phyloP scores from a whole-genome alignment of 2,888 invertebrate species.

The Papilio gigon region DNA sequence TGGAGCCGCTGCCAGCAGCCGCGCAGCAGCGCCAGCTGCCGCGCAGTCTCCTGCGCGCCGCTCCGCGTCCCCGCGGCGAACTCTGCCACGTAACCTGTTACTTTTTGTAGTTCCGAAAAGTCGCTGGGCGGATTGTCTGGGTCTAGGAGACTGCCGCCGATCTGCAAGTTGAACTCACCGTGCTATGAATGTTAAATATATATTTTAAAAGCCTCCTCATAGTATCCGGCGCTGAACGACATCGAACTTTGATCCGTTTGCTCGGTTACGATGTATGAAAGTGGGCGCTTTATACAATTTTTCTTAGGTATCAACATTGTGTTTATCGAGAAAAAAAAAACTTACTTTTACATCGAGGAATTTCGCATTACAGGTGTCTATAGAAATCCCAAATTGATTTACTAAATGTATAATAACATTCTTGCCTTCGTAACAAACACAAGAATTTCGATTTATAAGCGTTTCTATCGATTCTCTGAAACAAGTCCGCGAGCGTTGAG shows the following conservation, averaged over 20 bases:
- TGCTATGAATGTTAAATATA: background rate
- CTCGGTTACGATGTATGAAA: too few relatives aligned
- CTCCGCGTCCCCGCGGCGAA: conserved; percentile 64
- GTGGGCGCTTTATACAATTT: too few relatives aligned
- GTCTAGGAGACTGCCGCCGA: conserved; percentile 70
- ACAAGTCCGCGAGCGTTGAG: conserved; percentile 41
- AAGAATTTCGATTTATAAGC: conserved; percentile 54
- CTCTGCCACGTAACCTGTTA: conserved; percentile 53
- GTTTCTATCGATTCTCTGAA: conserved; percentile 52
- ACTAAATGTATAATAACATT: conserved; percentile 61
- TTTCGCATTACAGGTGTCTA: conserved; percentile 46
- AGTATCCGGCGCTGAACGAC: too few relatives aligned
- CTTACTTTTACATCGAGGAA: conserved; percentile 64
- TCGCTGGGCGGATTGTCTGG: conserved; percentile 70
- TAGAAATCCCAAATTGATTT: conserved; percentile 53
- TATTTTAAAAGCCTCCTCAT: too few relatives aligned
- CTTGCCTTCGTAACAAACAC: conserved; percentile 72
- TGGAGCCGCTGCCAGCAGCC: conserved; percentile 53
- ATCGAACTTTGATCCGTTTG: too few relatives aligned
- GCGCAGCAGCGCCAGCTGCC: conserved; percentile 59
- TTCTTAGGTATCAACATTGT: too few relatives aligned
- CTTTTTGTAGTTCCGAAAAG: conserved; percentile 64
- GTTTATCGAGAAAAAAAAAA: too few relatives aligned
- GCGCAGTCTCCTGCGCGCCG: conserved; percentile 60
- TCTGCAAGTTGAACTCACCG: conserved; percentile 50